Base-by-base conservation (phyloP, 2,113 vertebrate genomes). In the Scortum barcoo region DNA sequence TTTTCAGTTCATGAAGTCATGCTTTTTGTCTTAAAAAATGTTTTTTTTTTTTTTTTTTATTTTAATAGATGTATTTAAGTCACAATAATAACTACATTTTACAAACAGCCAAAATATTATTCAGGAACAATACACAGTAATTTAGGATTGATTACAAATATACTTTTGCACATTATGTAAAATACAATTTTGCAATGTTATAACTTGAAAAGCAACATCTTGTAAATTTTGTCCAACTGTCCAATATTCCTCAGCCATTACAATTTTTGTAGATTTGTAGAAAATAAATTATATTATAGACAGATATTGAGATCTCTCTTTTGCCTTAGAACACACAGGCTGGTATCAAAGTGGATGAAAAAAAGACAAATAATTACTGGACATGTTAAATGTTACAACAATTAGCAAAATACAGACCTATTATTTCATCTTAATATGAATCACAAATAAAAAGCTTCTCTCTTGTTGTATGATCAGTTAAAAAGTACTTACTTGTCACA, bases 371-470 rank as follows among this genome's bases (percentile, higher is more conserved):
- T 1, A 20, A 22, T 66, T 17, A 54, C 6, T 2, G 0, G 44
- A 26, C 5, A 42, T 17, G 0, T 1, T 24, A 7, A n/a, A 19
- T 12, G 0, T 12, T 46, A 11, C 7, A 0, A 69, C 9, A 60
- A 0, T 7, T n/a, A 30, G 20, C 4, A 33, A 46, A 2, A 28
- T 3, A 2, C 11, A 24, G 2, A 5, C 20, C 3, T 0, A 26
- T 19, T 7, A 17, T n/a, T 63, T 54, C 54, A 24, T 46, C 1
- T 44, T 12, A 10, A 44, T 8, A 22, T 19, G 6, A 7, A 19
- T 9, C 3, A 53, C 17, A 61, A 46, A 36, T 22, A 58, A 20
- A 33, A 24, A 50, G n/a, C n/a, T n/a, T 42, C 8, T 42, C 2
- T 42, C 40, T 42, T 42, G 40, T 42, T 42, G 2, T 42, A 42